Conservation (phyloP, 2,797 vertebrate genomes). For the Smutsia gigantea region DNA sequence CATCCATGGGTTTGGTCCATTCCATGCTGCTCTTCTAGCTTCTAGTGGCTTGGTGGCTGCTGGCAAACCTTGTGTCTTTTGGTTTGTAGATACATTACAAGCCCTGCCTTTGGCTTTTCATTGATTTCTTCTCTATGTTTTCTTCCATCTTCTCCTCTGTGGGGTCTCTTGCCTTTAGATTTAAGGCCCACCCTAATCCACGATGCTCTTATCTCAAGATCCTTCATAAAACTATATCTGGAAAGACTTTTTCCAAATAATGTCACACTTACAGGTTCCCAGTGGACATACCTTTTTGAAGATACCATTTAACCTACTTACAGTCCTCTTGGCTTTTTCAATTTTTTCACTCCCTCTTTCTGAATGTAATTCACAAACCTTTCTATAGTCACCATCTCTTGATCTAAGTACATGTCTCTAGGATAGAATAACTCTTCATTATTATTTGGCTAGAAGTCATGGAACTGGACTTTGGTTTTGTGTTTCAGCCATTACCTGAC, state of each 20-base stretch:
- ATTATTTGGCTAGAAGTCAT: not conserved
- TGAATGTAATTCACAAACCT: not conserved
- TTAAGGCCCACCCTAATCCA: not conserved
- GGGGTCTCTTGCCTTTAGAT: not conserved
- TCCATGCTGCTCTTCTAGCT: not conserved
- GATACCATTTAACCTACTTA: not conserved
- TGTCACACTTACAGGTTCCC: not conserved
- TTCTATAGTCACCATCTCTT: not conserved
- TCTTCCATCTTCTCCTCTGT: not conserved
- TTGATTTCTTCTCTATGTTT: not conserved
- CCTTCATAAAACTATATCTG: not conserved
- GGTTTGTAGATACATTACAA: not conserved
- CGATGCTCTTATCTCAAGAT: not conserved
- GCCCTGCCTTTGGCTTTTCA: not conserved
- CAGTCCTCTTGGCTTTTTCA: not conserved
- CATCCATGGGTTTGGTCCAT: not conserved
- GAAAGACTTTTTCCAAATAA: not conserved
- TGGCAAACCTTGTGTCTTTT: not conserved
- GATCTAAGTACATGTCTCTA: not conserved
- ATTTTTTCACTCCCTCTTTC: not conserved
- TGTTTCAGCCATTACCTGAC: slow-evolving; percentile 26
- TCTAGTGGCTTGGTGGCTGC: not conserved
- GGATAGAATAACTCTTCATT: not conserved
- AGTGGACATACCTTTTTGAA: not conserved
- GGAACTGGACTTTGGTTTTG: not conserved